Base-by-base conservation (phyloP, 2,888 invertebrate genomes). In the Hetaerina titia region DNA sequence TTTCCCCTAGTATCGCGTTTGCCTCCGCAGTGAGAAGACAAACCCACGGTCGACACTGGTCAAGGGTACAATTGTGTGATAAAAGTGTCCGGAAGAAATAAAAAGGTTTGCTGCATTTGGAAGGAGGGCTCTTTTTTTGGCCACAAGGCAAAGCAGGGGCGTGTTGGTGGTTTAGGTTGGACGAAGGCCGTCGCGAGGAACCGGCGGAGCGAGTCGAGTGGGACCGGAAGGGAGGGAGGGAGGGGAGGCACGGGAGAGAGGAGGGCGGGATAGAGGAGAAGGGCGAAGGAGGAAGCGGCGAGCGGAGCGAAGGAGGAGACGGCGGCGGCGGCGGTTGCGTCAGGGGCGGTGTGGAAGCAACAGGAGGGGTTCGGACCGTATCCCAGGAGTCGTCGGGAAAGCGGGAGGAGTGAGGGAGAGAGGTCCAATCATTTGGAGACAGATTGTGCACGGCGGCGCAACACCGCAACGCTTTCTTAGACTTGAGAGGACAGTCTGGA, bases 341-440 rank as follows among this genome's bases (percentile, higher is more conserved):
- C 90, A 90, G 60, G 69, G 81, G 81, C 31, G 81, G 81, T 15
- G 60, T 69, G 69, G 92, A 92, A 92, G 92, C 92, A 92, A 92
- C 92, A 92, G 92, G 92, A 92, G 92, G 92, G 64, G 92, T 64
- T 69, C 92, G 92, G 56, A 92, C 92, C 56, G 45, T 64, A 90
- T 90, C 90, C 92, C 92, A 92, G 69, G 69, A 92, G 92, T 69
- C 45, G 56, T 69, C 31, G 92, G 69, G 69, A 56, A 56, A 90
- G 63, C 31, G 90, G 90, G 60, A 45, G 17, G 31, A 92, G 92
- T n/a, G 45, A n/a, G 74, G 31, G 92, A 60, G 63, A 69, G 45
- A 92, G 69, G 69, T 81, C 81, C 81, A 45, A 69, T 56, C 45
- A 56, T 64, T 92, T 45, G 56, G 92, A 56, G 74, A 92, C 56